Evolutionary conservation across 2,113 vertebrate genomes (phyloP).

Genomic region (Pontoporia blainvillei): DNA sequence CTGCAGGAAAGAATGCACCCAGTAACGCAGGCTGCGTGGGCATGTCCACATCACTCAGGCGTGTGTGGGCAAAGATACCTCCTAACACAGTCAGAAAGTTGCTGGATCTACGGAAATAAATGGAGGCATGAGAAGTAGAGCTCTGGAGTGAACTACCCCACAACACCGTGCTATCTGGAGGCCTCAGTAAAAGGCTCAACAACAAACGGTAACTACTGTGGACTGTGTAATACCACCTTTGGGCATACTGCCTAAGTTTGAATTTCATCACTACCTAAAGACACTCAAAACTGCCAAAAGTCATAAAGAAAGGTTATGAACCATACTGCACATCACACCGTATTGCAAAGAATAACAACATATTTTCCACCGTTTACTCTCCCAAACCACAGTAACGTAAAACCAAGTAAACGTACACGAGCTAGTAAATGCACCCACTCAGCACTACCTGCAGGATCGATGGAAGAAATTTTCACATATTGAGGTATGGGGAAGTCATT

Average conservation of each 20-base stretch:
- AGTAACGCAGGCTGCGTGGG: accelerated
- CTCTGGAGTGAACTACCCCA: neutral
- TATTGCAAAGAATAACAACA: neutral
- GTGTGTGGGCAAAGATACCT: accelerated
- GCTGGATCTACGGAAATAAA: neutral
- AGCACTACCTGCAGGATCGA: accelerated
- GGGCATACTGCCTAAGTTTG: neutral
- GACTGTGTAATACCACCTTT: accelerated
- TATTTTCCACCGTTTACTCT: no score
- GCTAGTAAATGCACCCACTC: accelerated
- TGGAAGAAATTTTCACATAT: accelerated
- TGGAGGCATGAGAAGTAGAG: accelerated
- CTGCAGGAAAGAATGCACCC: neutral
- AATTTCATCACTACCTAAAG: neutral
- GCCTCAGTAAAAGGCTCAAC: neutral
- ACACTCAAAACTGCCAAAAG: neutral
- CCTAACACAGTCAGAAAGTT: accelerated
- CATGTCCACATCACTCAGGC: accelerated
- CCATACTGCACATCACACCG: no score
- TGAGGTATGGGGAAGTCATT: neutral
- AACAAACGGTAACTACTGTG: accelerated
- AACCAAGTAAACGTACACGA: accelerated
- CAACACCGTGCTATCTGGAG: accelerated
- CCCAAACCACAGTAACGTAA: neutral
- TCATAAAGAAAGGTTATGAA: neutral